phyloP scores from a whole-genome alignment of 2,113 vertebrate species.

The Geococcyx californianus region DNA sequence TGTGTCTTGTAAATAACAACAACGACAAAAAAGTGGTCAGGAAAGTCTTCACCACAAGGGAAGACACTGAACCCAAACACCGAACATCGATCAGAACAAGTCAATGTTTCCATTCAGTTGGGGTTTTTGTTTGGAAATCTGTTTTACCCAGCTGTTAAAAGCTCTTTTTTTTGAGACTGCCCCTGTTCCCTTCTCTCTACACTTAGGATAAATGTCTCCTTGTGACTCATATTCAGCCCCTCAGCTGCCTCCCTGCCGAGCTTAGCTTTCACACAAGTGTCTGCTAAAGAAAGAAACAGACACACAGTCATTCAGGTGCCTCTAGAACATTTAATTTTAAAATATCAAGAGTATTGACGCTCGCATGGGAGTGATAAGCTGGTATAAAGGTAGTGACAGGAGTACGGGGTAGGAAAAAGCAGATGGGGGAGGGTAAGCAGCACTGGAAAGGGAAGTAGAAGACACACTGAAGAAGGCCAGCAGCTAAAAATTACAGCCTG shows the following conservation, averaged over 20 bases:
- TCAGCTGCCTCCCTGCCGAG: not conserved
- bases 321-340: constrained; percentile 48
- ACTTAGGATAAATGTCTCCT: not conserved
- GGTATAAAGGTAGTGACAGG: not conserved
- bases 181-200: not conserved
- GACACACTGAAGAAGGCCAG: not conserved
- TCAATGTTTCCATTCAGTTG: not conserved
- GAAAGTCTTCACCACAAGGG: not conserved
- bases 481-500: constrained; percentile 55
- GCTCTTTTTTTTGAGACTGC: not conserved
- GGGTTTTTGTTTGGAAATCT: fast-evolving
- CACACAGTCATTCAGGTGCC: constrained; percentile 3
- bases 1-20: not conserved
- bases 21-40: not conserved
- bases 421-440: not conserved
- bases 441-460: not conserved
- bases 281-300: constrained; percentile 44
- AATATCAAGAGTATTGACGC: not conserved
- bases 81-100: not conserved
- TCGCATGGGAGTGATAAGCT: not conserved
- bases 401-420: not conserved
- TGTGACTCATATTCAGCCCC: not conserved
- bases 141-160: not conserved
- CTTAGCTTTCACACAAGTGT: not conserved
- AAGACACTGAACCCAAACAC: too few relatives aligned